Evolutionary conservation across 2,888 invertebrate species (phyloP), one percentile per base, ranked within the genome.

Genomic region (Cyaniris semiargus): DNA sequence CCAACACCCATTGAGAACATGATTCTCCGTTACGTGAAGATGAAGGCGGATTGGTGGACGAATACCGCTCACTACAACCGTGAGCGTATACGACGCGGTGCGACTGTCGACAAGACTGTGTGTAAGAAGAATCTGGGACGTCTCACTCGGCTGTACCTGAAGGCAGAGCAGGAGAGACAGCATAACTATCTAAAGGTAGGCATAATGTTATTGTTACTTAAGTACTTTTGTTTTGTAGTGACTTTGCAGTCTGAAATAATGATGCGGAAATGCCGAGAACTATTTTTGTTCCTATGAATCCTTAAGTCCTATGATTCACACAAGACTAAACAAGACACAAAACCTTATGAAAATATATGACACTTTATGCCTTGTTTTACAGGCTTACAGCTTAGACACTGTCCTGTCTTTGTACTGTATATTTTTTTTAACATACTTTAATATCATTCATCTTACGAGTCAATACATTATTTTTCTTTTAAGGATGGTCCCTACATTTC

Each of bases 21-120:
- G 99, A 99, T 99, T 83, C 95, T 99, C 78, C 96, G 99, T 56
- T 99, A 99, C 91, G 99, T 99, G 15, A 99, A 99, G 91, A 99
- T 99, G 97, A 99, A 99, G 89, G 99, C 99, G 0, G 99, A 99
- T 90, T 99, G 99, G 99, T 99, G 99, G 99, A 99, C 99, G 0
- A 99, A 99, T 90, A 99, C 99, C 0, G 99, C 99, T 0, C 99
- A 99, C 90, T 99, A 99, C 92, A 99, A 99, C 93, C 96, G 99
- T 70, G 99, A 99, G 91, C 95, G 99, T 84, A 99, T 99, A 82
- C 96, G 99, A 3, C 96, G 99, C 83, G 99, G 99, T n/a, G 99
- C 99, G 76, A 99, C 99, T 0, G 99, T 99, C 21, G 99, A 99
- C 89, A 99, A 99, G 91, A 99, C 99, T 0, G 99, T 99, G 0